phyloP scores from a whole-genome alignment of 2,888 invertebrate genomes.

The Folsomia manolachei region DNA sequence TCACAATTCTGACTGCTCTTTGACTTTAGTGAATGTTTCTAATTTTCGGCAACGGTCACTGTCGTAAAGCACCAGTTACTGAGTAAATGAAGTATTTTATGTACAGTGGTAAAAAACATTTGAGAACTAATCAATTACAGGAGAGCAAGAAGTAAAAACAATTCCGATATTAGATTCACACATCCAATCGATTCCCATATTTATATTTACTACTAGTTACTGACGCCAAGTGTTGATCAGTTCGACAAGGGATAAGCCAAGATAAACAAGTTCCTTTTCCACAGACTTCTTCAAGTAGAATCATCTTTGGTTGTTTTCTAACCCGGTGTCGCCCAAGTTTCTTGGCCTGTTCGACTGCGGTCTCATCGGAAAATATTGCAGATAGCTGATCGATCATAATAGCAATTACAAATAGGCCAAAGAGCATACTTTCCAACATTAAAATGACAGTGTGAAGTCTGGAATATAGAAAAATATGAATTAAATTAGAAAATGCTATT shows the following conservation, averaged over 20 bases:
- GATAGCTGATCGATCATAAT: conserved; percentile 83
- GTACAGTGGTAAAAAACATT: too few species aligned
- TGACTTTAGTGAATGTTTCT: too few species aligned
- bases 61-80: too few species aligned
- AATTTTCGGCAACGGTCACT: too few species aligned
- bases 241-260: conserved; percentile 69
- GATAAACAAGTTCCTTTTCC: conserved; percentile 69
- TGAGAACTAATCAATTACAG: too few species aligned
- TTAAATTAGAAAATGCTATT: not conserved
- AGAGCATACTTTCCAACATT: conserved; percentile 57
- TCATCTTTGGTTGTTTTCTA: conserved; percentile 59
- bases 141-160: too few species aligned
- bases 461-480: not conserved
- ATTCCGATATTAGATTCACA: too few species aligned
- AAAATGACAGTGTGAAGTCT: not conserved
- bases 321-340: conserved; percentile 55
- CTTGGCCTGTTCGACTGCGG: conserved; percentile 69
- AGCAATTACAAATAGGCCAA: conserved; percentile 82
- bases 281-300: conserved; percentile 72
- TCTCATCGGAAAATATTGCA: conserved; percentile 79
- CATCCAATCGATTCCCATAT: not conserved
- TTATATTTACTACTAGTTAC: not conserved
- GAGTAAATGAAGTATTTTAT: too few species aligned
- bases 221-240: not conserved
- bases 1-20: not conserved